Percentiles rank a stretch among this genome's conserved stretches.
phyloP scores from a whole-genome alignment of 2,797 vertebrate species.

The Hapalemur alaotrensis region DNA sequence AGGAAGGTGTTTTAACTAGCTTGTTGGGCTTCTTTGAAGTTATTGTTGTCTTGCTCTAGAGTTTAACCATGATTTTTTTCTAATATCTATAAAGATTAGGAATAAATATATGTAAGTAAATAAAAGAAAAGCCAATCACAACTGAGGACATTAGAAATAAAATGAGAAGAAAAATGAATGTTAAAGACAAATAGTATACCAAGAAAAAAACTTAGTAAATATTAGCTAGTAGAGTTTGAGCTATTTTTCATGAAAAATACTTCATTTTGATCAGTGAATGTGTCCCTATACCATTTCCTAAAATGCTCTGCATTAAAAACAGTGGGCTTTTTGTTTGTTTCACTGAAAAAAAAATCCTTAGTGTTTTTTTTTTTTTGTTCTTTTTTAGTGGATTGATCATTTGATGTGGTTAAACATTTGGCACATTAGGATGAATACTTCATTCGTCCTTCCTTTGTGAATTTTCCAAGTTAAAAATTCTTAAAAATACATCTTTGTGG shows the following conservation, averaged over 20 bases:
- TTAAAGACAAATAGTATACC: background rate
- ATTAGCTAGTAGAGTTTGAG: background rate
- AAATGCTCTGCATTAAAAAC: background rate
- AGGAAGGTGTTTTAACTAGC: conserved; percentile 59
- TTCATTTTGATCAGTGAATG: background rate
- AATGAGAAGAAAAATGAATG: conserved; percentile 23
- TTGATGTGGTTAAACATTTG: conserved; percentile 17
- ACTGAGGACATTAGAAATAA: conserved; percentile 48
- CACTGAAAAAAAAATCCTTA: background rate
- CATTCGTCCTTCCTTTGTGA: background rate
- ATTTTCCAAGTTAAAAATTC: conserved; percentile 46
- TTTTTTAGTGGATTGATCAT: background rate
- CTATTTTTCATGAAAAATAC: background rate
- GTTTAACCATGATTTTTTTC: conserved; percentile 16
- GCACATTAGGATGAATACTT: background rate
- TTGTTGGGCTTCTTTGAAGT: conserved; percentile 50
- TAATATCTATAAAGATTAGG: conserved; percentile 7
- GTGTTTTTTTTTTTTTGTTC: background rate
- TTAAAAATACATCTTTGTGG: background rate
- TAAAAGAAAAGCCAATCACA: conserved; percentile 66
- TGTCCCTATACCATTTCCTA: background rate
- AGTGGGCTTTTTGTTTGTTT: background rate
- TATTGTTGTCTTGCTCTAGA: conserved; percentile 8
- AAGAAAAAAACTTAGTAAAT: background rate
- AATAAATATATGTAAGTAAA: conserved; percentile 57